Evolutionary conservation across 2,113 vertebrate genomes (phyloP), one percentile per base, ranked within the genome.

Genomic region (Melospiza melodia): DNA sequence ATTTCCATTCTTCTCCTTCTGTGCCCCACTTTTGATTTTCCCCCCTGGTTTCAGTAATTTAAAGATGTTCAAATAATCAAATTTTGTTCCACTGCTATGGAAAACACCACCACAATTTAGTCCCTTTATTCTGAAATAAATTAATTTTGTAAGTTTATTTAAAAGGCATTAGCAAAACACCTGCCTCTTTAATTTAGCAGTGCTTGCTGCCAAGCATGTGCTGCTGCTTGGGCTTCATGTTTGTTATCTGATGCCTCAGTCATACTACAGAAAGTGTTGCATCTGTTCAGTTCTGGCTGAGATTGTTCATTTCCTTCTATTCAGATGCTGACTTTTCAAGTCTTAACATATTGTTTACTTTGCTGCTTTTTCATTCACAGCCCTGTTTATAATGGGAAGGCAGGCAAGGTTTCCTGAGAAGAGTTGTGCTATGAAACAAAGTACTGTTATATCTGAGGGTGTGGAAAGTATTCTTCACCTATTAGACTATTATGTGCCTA

Each of bases 271-370:
- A 78, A 91, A 79, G 15, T 28, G 12, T 83, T 92, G 39, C 59
- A 77, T 92, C 86, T 94, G 74, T 84, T 89, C 72, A 41, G 20
- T 63, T 77, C 83, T 83, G 63, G 48, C 73, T 76, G 62, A 71
- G 35, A 65, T 67, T 80, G 79, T 83, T 95, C 46, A n/a, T 66
- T 92, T 93, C 68, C 83, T 86, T 74, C 88, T 66, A 61, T 80
- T 93, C 80, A 84, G 55, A 63, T 27, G 28, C 37, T 91, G 84
- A 78, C 48, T 95, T 82, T 74, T 87, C 78, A 82, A 89, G 84
- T 48, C 71, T 79, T 59, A 59, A 46, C 12, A 3, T 71, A 65
- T 35, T 61, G 35, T 71, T 91, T 78, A 33, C 69, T 81, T 75
- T 72, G 44, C 43, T 67, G 37, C 33, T 63, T 84, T 84, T 78